Conservation (phyloP, 2,113 vertebrate genomes). For the Loxodonta africana region DNA sequence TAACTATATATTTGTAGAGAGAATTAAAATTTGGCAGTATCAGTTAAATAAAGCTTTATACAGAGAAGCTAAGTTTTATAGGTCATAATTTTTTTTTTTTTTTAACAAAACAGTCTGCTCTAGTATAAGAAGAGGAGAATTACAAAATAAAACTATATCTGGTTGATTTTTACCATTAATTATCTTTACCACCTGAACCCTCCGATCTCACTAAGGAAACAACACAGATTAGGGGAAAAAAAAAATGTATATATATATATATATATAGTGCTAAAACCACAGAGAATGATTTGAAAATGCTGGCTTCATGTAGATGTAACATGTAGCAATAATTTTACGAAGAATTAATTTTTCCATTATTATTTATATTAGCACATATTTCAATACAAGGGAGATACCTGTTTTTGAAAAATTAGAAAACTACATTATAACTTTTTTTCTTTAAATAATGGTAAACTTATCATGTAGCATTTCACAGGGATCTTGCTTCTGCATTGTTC, state of each 20-base stretch:
- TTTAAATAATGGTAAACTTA: constrained; percentile 36
- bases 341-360: constrained; percentile 6
- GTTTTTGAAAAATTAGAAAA: constrained; percentile 59
- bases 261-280: background rate
- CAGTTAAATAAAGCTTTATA: constrained; percentile 11
- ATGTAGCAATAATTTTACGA: background rate
- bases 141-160: constrained; percentile 12
- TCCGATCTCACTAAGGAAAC: background rate
- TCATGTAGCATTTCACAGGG: constrained; percentile 44
- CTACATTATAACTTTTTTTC: background rate
- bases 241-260: background rate
- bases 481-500: constrained; percentile 19
- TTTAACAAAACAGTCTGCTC: constrained; percentile 25
- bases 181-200: background rate
- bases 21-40: background rate
- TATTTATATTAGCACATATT: background rate
- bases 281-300: background rate
- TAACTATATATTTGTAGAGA: background rate
- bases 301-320: background rate
- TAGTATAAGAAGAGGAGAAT: background rate
- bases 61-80: background rate
- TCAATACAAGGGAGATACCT: constrained; percentile 19
- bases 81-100: background rate
- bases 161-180: background rate
- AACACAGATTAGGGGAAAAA: background rate